Percentiles rank a stretch among this genome's conserved stretches.
Evolutionary conservation across 2,888 invertebrate species (phyloP).

Genomic region (Malachius bipustulatus): DNA sequence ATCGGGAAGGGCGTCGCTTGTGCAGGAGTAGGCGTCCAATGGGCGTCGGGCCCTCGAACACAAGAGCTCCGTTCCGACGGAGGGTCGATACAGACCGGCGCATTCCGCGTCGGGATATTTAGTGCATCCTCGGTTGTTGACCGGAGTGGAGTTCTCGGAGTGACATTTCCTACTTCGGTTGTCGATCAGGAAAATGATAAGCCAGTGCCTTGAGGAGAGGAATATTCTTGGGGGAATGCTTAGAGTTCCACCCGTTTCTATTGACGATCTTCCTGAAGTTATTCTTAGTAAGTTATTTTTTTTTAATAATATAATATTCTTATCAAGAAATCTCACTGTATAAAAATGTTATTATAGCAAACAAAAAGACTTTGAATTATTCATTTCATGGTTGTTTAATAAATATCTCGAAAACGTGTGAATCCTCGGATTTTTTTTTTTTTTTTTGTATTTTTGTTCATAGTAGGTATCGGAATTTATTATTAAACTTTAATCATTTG

Average conservation of each 20-base stretch:
- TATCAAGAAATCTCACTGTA: background rate
- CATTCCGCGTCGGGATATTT: conserved; percentile 20
- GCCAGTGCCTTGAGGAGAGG: conserved; percentile 29
- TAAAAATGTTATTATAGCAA: background rate
- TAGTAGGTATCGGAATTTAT: too few species aligned
- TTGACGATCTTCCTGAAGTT: conserved; percentile 62
- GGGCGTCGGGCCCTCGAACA: background rate
- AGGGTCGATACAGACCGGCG: conserved; percentile 25
- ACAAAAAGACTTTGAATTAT: too few species aligned
- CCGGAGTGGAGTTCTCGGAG: conserved; percentile 12
- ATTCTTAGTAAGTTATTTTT: conserved; percentile 51
- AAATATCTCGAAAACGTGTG: too few species aligned
- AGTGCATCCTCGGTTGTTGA: conserved; percentile 21
- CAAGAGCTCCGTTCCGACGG: conserved; percentile 33
- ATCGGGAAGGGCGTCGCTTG: conserved; percentile 13
- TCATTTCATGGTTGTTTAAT: too few species aligned
- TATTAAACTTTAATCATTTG: too few species aligned
- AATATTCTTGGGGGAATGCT: conserved; percentile 39
- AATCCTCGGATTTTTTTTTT: too few species aligned
- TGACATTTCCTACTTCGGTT: background rate
- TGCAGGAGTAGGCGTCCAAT: background rate
- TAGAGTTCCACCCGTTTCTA: conserved; percentile 61
- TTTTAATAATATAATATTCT: conserved; percentile 10
- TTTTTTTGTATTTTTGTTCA: too few species aligned
- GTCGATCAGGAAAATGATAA: conserved; percentile 26